Conservation (phyloP, 2,797 vertebrate species). For the Sciurus vulgaris region DNA sequence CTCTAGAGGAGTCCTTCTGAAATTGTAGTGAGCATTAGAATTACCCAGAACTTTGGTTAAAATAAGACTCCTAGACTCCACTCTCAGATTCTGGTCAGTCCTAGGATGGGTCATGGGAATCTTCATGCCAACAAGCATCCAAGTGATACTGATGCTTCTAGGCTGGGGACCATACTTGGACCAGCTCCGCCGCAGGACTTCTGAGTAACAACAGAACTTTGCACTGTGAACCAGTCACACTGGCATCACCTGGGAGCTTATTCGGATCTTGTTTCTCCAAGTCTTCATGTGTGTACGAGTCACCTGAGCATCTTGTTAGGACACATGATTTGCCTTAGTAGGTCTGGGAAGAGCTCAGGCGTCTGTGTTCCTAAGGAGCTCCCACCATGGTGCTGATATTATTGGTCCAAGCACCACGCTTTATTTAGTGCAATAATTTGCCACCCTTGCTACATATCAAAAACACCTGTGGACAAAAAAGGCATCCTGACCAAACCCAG, state of each 20-base stretch:
- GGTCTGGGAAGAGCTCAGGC: background rate
- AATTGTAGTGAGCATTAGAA: background rate
- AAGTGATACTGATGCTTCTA: fast-evolving
- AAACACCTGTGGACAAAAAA: background rate
- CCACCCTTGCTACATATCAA: background rate
- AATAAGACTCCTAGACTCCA: background rate
- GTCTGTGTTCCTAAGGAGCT: conserved; percentile 13
- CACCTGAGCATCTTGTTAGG: background rate
- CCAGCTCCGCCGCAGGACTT: background rate
- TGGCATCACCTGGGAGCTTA: background rate
- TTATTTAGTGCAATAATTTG: background rate
- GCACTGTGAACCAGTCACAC: background rate
- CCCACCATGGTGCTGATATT: background rate
- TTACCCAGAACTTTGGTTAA: background rate
- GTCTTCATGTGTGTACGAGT: background rate
- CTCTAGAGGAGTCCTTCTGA: background rate
- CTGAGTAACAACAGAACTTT: no score
- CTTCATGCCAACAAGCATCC: background rate
- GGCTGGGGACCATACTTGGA: fast-evolving
- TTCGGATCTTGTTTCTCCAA: background rate
- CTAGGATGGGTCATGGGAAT: background rate
- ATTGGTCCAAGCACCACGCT: background rate
- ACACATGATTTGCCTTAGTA: background rate
- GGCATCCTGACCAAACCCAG: background rate
- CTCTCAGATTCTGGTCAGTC: background rate